phyloP scores from a whole-genome alignment of 1,140 invertebrate species.

The Conus ventricosus region DNA sequence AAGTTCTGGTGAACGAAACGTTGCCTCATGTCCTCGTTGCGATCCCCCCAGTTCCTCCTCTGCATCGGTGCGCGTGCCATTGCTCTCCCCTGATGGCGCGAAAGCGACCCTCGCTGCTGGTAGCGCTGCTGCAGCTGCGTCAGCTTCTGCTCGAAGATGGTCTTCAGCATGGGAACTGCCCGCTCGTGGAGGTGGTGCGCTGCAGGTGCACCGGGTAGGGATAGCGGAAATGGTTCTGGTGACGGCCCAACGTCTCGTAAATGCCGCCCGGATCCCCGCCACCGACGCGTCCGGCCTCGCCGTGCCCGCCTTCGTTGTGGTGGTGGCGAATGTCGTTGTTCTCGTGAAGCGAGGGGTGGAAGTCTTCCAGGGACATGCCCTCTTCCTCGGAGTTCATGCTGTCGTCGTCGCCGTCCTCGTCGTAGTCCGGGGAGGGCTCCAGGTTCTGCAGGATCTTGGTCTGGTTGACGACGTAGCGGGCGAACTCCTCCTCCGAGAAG shows the following conservation, averaged over 20 bases:
- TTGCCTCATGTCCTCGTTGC: constrained; percentile 36
- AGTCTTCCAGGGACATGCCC: constrained; percentile 47
- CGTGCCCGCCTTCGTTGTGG: neutral
- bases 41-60: constrained; percentile 14
- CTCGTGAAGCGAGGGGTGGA: constrained; percentile 34
- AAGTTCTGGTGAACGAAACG: constrained; percentile 41
- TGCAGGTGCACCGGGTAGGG: neutral
- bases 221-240: neutral
- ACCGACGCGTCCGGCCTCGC: neutral
- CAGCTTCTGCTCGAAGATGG: constrained; percentile 67
- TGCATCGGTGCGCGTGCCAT: neutral
- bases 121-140: constrained; percentile 59
- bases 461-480: constrained; percentile 66
- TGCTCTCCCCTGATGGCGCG: neutral
- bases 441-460: constrained; percentile 62
- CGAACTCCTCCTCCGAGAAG: constrained; percentile 70
- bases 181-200: constrained; percentile 32
- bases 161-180: constrained; percentile 61
- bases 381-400: constrained; percentile 33
- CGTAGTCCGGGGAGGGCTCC: constrained; percentile 66
- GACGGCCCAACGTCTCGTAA: constrained; percentile 39
- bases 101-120: constrained; percentile 17
- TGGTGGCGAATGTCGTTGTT: neutral
- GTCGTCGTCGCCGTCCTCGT: constrained; percentile 51
- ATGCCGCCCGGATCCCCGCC: neutral